Conservation (phyloP, 2,113 vertebrate genomes). For the Ochotona curzoniae region DNA sequence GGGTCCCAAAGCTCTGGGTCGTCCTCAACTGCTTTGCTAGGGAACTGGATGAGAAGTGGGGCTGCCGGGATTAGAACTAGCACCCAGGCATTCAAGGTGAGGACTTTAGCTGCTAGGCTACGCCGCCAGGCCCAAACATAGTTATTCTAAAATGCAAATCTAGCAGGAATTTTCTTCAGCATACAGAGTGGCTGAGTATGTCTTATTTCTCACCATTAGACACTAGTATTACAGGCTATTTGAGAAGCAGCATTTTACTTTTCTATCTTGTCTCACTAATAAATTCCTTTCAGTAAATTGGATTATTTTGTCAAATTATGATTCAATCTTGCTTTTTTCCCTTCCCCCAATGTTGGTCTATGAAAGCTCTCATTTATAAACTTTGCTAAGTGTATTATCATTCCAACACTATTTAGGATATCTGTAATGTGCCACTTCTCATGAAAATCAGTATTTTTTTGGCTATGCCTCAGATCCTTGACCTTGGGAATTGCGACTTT, state of each 20-base stretch:
- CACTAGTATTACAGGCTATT: background rate
- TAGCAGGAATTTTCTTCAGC: background rate
- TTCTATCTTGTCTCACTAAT: background rate
- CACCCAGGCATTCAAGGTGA: too few relatives aligned
- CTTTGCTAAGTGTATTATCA: background rate
- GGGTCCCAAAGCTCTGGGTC: too few relatives aligned
- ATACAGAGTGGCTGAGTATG: background rate
- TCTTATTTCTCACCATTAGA: background rate
- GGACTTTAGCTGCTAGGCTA: too few relatives aligned
- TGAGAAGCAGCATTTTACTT: background rate
- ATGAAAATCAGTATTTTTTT: background rate
- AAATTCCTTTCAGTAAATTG: background rate
- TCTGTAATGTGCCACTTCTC: background rate
- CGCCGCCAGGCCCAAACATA: too few relatives aligned
- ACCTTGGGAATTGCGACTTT: background rate
- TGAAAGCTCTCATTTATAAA: background rate
- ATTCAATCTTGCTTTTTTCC: background rate
- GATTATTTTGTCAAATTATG: background rate
- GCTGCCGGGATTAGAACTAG: too few relatives aligned
- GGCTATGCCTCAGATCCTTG: background rate
- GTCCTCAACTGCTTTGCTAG: too few relatives aligned
- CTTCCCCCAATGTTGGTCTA: background rate
- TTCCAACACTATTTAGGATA: background rate
- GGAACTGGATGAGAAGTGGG: too few relatives aligned
- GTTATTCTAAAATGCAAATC: background rate